Evolutionary conservation across 2,797 vertebrate genomes (phyloP).

Genomic region (Cetoscarus ocellatus): DNA sequence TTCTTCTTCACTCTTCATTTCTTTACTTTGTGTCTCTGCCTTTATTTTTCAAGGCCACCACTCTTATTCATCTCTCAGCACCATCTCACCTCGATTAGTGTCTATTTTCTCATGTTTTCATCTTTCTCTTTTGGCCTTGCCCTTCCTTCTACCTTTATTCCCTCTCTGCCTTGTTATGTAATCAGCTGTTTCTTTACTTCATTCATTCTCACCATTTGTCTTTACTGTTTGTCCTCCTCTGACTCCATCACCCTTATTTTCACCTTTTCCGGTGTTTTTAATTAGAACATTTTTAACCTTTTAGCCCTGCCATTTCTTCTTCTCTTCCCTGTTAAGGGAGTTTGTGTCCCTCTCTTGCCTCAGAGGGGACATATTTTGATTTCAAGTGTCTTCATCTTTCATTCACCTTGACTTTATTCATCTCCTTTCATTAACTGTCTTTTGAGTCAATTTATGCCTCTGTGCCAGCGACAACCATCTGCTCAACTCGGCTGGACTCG

Average conservation of each 20-base stretch:
- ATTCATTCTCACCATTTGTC: neutral
- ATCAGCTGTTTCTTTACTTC: neutral
- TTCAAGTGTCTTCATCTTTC: neutral
- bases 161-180: too few relatives aligned
- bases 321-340: neutral
- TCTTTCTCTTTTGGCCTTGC: neutral
- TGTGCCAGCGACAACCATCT: too few relatives aligned
- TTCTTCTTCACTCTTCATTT: neutral
- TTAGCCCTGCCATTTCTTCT: too few relatives aligned
- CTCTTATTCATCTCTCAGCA: neutral
- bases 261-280: neutral
- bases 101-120: neutral
- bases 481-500: too few relatives aligned
- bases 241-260: neutral
- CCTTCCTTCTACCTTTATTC: neutral
- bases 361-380: neutral
- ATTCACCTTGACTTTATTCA: neutral
- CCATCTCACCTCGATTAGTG: neutral
- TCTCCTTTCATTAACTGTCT: neutral
- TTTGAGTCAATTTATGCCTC: neutral
- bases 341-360: neutral
- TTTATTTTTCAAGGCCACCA: neutral
- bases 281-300: too few relatives aligned
- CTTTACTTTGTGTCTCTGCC: neutral
- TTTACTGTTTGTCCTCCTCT: constrained; percentile 6